A percentile compares a stretch with the other conserved stretches of the same genome.
These are phyloP conservation scores for Pararge aegeria DNA, from an alignment of 1,140 invertebrate species.

Conservation along the genomic window DNA sequence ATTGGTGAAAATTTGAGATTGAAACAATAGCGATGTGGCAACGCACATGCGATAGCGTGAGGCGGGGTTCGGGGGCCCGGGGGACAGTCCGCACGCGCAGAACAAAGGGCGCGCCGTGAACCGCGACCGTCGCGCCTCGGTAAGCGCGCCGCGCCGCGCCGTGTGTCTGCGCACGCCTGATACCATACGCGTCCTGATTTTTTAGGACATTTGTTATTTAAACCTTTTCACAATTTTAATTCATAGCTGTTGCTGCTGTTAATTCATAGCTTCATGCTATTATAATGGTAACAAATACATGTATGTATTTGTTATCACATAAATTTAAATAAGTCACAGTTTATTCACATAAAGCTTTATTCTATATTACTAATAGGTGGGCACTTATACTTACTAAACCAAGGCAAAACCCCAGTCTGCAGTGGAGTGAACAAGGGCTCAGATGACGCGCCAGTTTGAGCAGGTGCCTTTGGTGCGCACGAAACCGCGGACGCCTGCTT, in stretches of 20 bases:
- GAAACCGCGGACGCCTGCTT: too few species aligned
- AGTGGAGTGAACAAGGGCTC: too few species aligned
- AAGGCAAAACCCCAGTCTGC: too few species aligned
- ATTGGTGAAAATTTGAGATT: constrained; percentile 16
- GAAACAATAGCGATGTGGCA: constrained; percentile 19
- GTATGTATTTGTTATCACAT: too few species aligned
- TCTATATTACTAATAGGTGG: too few species aligned
- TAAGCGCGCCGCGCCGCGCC: constrained; percentile 43
- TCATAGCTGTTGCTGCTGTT: background rate
- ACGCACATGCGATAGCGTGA: constrained; percentile 11
- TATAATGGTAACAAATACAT: too few species aligned
- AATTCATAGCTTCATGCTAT: background rate
- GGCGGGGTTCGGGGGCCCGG: background rate
- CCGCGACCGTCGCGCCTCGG: constrained; percentile 68
- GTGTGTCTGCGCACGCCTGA: constrained; percentile 41
- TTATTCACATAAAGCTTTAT: too few species aligned
- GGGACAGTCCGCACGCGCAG: constrained; percentile 50
- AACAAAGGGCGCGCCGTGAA: constrained; percentile 77
- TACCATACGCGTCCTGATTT: constrained; percentile 47
- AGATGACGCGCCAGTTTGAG: too few species aligned
- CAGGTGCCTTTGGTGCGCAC: too few species aligned
- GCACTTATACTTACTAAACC: too few species aligned
- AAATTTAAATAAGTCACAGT: too few species aligned
- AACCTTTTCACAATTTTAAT: background rate
- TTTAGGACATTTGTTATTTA: constrained; percentile 26